A percentile compares a stretch with the other conserved stretches of the same genome.
These are phyloP conservation scores for Clarias platycephalus DNA, from an alignment of 2,797 vertebrate genomes.

Conservation along the genomic window DNA sequence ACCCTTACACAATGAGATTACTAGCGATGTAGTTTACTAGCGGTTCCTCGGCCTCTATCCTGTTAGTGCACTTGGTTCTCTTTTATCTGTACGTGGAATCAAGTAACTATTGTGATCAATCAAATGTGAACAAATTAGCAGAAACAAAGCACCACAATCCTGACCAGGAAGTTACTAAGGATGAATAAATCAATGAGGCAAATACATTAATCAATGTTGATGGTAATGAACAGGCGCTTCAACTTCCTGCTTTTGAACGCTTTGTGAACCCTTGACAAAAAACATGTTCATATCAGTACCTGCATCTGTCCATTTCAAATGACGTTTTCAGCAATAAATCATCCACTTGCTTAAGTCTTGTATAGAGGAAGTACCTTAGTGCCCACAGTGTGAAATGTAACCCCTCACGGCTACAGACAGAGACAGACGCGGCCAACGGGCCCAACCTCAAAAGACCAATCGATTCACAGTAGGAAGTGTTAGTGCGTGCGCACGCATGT, in stretches of 20 bases:
- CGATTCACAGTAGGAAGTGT: conserved; percentile 13
- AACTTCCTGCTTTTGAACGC: not conserved
- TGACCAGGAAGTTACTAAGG: not conserved
- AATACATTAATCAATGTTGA: not conserved
- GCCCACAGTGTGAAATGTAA: conserved; percentile 17
- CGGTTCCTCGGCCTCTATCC: not conserved
- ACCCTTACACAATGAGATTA: not conserved
- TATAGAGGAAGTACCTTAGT: not conserved
- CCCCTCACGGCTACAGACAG: conserved; percentile 30
- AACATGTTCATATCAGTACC: not conserved
- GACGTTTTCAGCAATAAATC: not conserved
- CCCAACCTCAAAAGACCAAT: conserved; percentile 30
- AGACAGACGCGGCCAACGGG: conserved; percentile 29
- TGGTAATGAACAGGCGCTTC: not conserved
- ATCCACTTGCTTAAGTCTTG: not conserved
- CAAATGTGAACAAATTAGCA: not conserved
- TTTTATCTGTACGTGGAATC: not conserved
- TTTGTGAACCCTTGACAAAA: not conserved
- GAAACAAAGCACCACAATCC: not conserved
- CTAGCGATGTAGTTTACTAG: too few relatives aligned
- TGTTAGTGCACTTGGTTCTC: not conserved
- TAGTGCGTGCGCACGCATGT: conserved; percentile 11
- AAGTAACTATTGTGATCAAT: too few relatives aligned
- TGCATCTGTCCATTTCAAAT: not conserved
- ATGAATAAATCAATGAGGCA: not conserved